Base-by-base conservation (phyloP, 2,113 vertebrate genomes). In the Cebidichthys violaceus region DNA sequence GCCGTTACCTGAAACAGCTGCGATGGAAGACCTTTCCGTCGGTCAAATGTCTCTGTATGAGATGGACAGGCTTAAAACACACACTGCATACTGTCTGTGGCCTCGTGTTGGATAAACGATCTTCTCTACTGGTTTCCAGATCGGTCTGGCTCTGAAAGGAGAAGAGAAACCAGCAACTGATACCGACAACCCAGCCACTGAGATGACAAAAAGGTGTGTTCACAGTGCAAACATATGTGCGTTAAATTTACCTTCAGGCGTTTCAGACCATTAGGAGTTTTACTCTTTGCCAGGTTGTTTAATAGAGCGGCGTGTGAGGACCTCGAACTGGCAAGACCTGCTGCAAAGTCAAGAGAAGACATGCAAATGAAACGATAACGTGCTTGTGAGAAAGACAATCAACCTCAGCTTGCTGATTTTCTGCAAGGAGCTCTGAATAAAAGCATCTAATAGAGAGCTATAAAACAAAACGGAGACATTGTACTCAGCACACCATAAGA, bases 11-110 rank as follows among this genome's bases (percentile, higher is more conserved):
- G 90, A 98, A 97, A 93, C 97, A 98, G 86, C 96, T 95, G 43
- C 96, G 96, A 84, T 98, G 97, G 90, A 96, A 97, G 20, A 97
- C 88, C 82, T 92, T 96, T 71, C 97, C 96, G 15, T 96, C 95
- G 0, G 91, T 93, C 88, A 97, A 70, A 84, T 93, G 95, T 65
- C 96, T 96, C 94, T 98, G 96, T 35, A 97, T 96, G 80, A 99
- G 93, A 75, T 97, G 96, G 15, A 98, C 95, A 0, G 96, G 96
- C 85, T 96, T 95, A 57, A 89, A 92, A 85, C 97, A 93, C 67
- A 83, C 35, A 24, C 2, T 3, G 24, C 92, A 98, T 85, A 93
- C 89, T 0, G 88, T n/a, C 0, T 86, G 95, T 0, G 62, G 89
- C 60, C 93, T 95, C 75, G 92, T 93, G 50, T 39, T n/a, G 43